A percentile compares a stretch with the other conserved stretches of the same genome.
Conservation (phyloP, 2,888 invertebrate species). For the Busseola fusca region DNA sequence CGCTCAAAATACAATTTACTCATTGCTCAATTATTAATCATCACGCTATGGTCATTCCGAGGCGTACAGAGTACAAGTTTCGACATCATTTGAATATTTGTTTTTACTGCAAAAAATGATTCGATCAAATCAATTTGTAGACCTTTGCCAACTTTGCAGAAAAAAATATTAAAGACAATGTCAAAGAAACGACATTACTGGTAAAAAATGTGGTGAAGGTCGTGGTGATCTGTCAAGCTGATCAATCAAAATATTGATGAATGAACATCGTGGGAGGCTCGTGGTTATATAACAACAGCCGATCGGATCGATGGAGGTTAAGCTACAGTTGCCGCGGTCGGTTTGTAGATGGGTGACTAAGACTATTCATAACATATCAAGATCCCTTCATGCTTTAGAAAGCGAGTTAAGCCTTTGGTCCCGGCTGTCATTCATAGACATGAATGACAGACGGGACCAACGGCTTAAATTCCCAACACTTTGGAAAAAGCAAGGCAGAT, state of each 20-base stretch:
- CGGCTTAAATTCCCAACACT: too few species aligned
- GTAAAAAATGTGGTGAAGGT: conserved; percentile 24
- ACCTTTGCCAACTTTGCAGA: conserved; percentile 7
- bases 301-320: too few species aligned
- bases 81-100: conserved; percentile 3
- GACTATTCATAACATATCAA: too few species aligned
- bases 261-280: neutral
- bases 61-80: conserved; percentile 2
- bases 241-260: conserved; percentile 15
- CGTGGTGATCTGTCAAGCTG: neutral
- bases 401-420: too few species aligned
- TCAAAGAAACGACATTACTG: conserved; percentile 30
- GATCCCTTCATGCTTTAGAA: too few species aligned
- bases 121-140: conserved; percentile 11
- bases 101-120: conserved; percentile 17
- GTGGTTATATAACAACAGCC: neutral
- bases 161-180: conserved; percentile 44
- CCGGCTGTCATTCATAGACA: too few species aligned
- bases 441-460: too few species aligned
- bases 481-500: too few species aligned
- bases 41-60: neutral
- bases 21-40: conserved; percentile 25
- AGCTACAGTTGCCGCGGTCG: too few species aligned
- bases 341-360: too few species aligned
- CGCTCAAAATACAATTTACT: conserved; percentile 1